A percentile compares a stretch with the other conserved stretches of the same genome.
Conservation (phyloP, 2,113 vertebrate species). For the Macquaria ambigua region DNA sequence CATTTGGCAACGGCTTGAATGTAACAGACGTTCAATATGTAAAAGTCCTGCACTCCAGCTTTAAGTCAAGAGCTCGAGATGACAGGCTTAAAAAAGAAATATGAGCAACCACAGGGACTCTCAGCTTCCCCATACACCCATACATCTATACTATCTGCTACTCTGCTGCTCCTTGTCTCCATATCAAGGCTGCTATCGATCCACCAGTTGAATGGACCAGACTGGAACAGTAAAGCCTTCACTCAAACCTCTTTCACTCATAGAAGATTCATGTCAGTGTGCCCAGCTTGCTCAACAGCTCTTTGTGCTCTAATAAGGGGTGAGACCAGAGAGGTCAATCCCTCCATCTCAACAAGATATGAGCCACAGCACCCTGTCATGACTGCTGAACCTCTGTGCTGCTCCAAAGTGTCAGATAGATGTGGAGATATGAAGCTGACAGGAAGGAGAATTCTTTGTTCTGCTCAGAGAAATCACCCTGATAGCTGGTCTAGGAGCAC, state of each 20-base stretch:
- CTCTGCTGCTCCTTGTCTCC: neutral
- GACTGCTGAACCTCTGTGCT: conserved; percentile 8
- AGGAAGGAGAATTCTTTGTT: conserved; percentile 22
- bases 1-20: too few species aligned
- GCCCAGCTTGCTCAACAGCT: conserved; percentile 13
- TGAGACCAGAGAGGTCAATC: conserved; percentile 21
- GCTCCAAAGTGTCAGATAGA: conserved; percentile 26
- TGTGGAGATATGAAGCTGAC: conserved; percentile 19
- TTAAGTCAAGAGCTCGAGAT: neutral
- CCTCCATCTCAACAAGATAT: conserved; percentile 14
- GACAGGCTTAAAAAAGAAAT: neutral
- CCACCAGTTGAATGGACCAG: neutral
- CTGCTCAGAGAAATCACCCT: conserved; percentile 3
- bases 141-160: neutral
- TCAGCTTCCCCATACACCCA: neutral
- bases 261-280: neutral
- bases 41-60: too few species aligned
- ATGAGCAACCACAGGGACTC: neutral
- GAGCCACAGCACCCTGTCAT: neutral
- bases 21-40: too few species aligned
- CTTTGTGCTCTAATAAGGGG: conserved; percentile 49
- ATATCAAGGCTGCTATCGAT: conserved; percentile 17
- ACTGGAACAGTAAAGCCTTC: conserved; percentile 38
- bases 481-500: neutral
- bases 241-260: neutral